Evolutionary conservation across 2,113 vertebrate species (phyloP), one percentile per base, ranked within the genome.

Genomic region (Hydropotes inermis): DNA sequence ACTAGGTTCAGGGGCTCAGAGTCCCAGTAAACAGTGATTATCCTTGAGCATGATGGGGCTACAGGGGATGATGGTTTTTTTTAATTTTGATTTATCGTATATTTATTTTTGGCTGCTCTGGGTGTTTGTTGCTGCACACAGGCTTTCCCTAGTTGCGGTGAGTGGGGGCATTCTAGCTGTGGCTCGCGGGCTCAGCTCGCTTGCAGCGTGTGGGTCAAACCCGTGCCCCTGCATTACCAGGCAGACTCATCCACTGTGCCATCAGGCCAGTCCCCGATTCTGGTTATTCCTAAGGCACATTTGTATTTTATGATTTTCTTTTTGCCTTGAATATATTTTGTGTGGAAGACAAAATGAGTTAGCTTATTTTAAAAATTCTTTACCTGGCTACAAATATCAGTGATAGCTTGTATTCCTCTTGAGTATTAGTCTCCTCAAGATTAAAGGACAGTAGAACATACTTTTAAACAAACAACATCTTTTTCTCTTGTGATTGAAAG

Each of bases 301-400:
- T 76, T 45, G 10, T 78, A n/a, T 86, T 90, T 74, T 93, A 33
- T 58, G 61, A 87, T 50, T 55, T 67, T 94, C 61, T 82, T 64
- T 81, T 52, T 12, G 23, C 13, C 27, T 67, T 94, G 43, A 89
- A 33, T 92, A 70, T 91, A 45, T 88, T 79, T 97, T 93, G 36
- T 43, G 83, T 86, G 36, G 60, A 81, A 93, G 30, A 89, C 36
- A 81, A 87, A 93, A 70, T 25, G 67, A 91, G 7, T 86, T 74
- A 83, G 70, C 52, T 58, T 57, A 74, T 57, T 84, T 79, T 30
- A 47, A 57, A 74, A 87, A 74, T 81, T 92, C 14, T 81, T 54
- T 67, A 6, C 45, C 58, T n/a, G 27, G 30, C 64, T 94, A 39
- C 39, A 81, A 4, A 92, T 82, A 89, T 92, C 43, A 83, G 39